These are phyloP conservation scores for Holcopasites calliopsidis DNA, from an alignment of 1,140 invertebrate genomes.

Conservation along the genomic window DNA sequence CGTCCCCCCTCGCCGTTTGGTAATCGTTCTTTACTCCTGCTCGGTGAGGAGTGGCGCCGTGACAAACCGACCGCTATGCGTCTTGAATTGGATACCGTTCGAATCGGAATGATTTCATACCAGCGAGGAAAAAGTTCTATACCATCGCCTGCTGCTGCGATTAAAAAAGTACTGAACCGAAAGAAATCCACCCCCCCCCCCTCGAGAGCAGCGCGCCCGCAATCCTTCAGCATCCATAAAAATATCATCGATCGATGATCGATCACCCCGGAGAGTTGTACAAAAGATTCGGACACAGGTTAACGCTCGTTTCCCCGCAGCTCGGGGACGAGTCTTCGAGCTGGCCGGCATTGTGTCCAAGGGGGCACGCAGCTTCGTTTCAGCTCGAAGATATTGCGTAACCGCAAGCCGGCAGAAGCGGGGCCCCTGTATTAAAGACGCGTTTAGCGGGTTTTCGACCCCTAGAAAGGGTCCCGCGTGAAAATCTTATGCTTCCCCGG, in stretches of 20 bases:
- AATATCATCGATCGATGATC: background rate
- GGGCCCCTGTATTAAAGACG: conserved; percentile 67
- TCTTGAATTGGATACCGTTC: background rate
- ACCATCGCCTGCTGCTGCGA: too few relatives aligned
- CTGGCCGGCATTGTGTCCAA: background rate
- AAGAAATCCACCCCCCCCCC: too few relatives aligned
- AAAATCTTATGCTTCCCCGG: conserved; percentile 63
- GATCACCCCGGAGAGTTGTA: background rate
- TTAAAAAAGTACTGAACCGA: background rate
- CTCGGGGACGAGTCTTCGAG: background rate
- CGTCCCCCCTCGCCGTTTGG: conserved; percentile 36
- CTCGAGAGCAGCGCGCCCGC: background rate
- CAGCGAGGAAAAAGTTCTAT: too few relatives aligned
- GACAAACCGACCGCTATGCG: conserved; percentile 9
- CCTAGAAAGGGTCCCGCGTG: conserved; percentile 63
- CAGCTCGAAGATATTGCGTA: conserved; percentile 63
- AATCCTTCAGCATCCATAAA: background rate
- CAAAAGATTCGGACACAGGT: background rate
- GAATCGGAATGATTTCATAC: background rate
- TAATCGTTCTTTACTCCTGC: conserved; percentile 16
- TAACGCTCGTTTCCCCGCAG: background rate
- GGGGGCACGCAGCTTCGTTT: background rate
- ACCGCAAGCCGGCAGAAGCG: conserved; percentile 66
- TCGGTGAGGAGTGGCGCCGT: conserved; percentile 31
- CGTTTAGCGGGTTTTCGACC: conserved; percentile 74